Conservation (phyloP, 2,113 vertebrate genomes). For the Cololabis saira region DNA sequence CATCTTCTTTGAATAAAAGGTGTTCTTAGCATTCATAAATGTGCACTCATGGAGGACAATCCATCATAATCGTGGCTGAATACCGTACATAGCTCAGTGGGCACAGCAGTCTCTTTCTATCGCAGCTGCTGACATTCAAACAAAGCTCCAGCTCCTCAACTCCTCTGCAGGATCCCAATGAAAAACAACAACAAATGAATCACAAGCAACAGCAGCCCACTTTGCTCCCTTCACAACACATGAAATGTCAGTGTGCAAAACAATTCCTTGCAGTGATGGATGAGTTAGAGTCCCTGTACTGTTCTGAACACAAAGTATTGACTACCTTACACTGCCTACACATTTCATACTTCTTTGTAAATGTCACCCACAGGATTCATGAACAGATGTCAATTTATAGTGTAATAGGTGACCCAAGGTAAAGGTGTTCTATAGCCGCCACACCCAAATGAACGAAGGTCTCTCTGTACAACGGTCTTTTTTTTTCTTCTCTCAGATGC, state of each 20-base stretch:
- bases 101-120: slow-evolving; percentile 64
- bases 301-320: slow-evolving; percentile 48
- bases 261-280: slow-evolving; percentile 72
- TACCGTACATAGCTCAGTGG: slow-evolving; percentile 66
- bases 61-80: slow-evolving; percentile 65
- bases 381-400: slow-evolving; percentile 42
- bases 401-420: slow-evolving; percentile 22
- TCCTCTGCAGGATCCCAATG: slow-evolving; percentile 61
- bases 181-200: slow-evolving; percentile 76
- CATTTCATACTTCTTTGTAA: slow-evolving; percentile 49
- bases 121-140: slow-evolving; percentile 70
- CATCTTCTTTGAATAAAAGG: slow-evolving; percentile 58
- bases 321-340: slow-evolving; percentile 43
- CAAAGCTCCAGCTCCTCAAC: slow-evolving; percentile 63
- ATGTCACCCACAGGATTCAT: slow-evolving; percentile 45
- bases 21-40: slow-evolving; percentile 63
- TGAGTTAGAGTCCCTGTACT: slow-evolving; percentile 45
- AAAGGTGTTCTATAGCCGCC: slow-evolving; percentile 3
- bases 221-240: slow-evolving; percentile 68
- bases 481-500: neutral
- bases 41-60: slow-evolving; percentile 55
- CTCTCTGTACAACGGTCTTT: neutral
- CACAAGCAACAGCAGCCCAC: slow-evolving; percentile 61
- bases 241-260: slow-evolving; percentile 73
- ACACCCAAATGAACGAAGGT: neutral